Evolutionary conservation across 2,113 vertebrate genomes (phyloP).

Genomic region (Leptocoma aspasia): DNA sequence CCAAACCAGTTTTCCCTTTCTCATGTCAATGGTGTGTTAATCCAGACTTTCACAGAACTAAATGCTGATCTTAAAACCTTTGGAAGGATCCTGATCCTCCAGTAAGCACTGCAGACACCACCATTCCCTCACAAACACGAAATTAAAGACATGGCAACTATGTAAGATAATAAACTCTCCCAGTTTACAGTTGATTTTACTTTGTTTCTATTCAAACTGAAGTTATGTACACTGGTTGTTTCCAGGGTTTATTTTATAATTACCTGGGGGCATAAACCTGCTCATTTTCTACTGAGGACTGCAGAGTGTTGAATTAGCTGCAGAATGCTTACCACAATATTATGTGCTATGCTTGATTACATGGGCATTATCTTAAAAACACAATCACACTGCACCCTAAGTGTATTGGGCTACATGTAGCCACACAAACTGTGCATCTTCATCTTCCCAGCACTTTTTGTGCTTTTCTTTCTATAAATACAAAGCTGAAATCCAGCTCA

Average conservation of each 20-base stretch:
- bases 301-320: neutral
- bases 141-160: neutral
- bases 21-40: neutral
- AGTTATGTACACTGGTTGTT: neutral
- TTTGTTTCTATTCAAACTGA: neutral
- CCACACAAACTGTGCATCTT: neutral
- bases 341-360: neutral
- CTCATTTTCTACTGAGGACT: neutral
- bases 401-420: fast-evolving
- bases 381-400: neutral
- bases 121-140: neutral
- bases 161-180: neutral
- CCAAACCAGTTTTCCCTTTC: neutral
- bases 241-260: neutral
- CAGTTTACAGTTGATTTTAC: neutral
- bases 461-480: neutral
- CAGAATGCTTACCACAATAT: neutral
- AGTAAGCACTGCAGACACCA: neutral
- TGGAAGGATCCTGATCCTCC: neutral
- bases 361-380: neutral
- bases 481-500: neutral
- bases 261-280: neutral
- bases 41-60: neutral
- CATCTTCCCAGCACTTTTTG: neutral
- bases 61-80: neutral